A percentile compares a stretch with the other conserved stretches of the same genome.
phyloP scores from a whole-genome alignment of 2,888 invertebrate genomes.

The Agrilus biguttatus region DNA sequence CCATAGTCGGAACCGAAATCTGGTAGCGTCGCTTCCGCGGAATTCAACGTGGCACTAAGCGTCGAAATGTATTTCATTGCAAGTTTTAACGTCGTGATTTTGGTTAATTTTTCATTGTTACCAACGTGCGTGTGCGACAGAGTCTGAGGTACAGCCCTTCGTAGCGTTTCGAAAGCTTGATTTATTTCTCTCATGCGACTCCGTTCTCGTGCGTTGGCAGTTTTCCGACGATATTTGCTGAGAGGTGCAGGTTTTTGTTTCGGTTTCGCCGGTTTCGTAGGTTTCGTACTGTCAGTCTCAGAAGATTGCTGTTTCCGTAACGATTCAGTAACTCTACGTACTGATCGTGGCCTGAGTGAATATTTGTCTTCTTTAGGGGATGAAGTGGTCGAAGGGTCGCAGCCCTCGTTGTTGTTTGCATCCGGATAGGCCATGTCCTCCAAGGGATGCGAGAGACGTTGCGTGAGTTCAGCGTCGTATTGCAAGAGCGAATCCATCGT shows the following conservation, averaged over 20 bases:
- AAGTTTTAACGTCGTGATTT: slow-evolving; percentile 73
- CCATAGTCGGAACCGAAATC: slow-evolving; percentile 14
- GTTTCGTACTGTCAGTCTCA: slow-evolving; percentile 10
- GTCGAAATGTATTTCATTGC: slow-evolving; percentile 80
- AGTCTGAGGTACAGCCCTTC: slow-evolving; percentile 59
- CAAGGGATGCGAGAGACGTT: slow-evolving; percentile 6
- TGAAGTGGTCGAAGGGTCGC: slow-evolving; percentile 9
- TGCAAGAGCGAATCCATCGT: slow-evolving; percentile 21
- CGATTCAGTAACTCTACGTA: slow-evolving; percentile 38
- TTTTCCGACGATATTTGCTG: slow-evolving; percentile 80
- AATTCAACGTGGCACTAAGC: slow-evolving; percentile 46
- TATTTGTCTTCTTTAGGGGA: slow-evolving; percentile 40
- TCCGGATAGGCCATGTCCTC: slow-evolving; percentile 21
- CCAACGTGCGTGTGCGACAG: slow-evolving; percentile 22
- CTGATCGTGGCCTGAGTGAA: slow-evolving; percentile 50
- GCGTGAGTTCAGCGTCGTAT: slow-evolving; percentile 10
- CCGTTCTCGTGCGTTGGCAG: slow-evolving; percentile 78
- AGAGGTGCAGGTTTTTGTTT: slow-evolving; percentile 58
- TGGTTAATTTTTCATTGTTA: slow-evolving; percentile 69
- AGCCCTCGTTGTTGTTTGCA: slow-evolving; percentile 28
- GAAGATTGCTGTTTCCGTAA: slow-evolving; percentile 16
- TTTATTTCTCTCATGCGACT: slow-evolving; percentile 85
- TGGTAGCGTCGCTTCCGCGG: slow-evolving; percentile 8
- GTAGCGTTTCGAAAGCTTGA: slow-evolving; percentile 69
- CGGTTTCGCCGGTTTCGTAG: slow-evolving; percentile 23